These are phyloP conservation scores for Eristalinus sepulchralis DNA, from an alignment of 2,888 invertebrate genomes.

Conservation along the genomic window DNA sequence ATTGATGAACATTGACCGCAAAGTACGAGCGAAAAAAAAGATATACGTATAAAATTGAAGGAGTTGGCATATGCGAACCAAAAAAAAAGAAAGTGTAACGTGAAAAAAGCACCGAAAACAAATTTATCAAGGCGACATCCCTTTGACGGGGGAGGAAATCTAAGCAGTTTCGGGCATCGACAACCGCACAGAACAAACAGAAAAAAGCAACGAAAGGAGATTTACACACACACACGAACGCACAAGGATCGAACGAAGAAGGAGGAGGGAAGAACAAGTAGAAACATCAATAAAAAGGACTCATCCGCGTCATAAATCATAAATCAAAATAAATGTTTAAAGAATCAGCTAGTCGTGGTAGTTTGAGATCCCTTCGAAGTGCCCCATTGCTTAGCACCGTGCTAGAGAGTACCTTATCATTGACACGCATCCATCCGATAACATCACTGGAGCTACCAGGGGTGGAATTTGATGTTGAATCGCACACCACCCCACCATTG, in stretches of 20 bases:
- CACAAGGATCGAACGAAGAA: neutral
- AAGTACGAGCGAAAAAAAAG: neutral
- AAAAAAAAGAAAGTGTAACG: neutral
- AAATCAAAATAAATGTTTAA: constrained; percentile 80
- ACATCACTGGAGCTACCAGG: constrained; percentile 80
- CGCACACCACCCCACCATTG: constrained; percentile 74
- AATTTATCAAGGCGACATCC: constrained; percentile 3
- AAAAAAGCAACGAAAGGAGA: constrained; percentile 1
- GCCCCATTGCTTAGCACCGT: constrained; percentile 81
- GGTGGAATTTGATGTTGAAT: constrained; percentile 79
- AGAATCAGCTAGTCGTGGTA: constrained; percentile 80
- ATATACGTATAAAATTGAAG: neutral
- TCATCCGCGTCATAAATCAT: constrained; percentile 47
- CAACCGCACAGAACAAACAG: neutral
- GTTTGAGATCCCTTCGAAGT: constrained; percentile 81
- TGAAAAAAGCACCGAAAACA: neutral
- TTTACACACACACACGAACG: neutral
- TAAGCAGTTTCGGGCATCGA: constrained; percentile 19
- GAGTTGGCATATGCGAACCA: constrained; percentile 35
- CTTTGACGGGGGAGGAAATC: constrained; percentile 20
- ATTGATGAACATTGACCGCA: constrained; percentile 62
- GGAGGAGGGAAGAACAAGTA: neutral
- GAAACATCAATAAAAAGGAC: constrained; percentile 32
- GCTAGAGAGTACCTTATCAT: constrained; percentile 80
- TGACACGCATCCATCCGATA: constrained; percentile 81